Evolutionary conservation across 2,888 invertebrate genomes (phyloP).

Genomic region (Stenodema calcarata): DNA sequence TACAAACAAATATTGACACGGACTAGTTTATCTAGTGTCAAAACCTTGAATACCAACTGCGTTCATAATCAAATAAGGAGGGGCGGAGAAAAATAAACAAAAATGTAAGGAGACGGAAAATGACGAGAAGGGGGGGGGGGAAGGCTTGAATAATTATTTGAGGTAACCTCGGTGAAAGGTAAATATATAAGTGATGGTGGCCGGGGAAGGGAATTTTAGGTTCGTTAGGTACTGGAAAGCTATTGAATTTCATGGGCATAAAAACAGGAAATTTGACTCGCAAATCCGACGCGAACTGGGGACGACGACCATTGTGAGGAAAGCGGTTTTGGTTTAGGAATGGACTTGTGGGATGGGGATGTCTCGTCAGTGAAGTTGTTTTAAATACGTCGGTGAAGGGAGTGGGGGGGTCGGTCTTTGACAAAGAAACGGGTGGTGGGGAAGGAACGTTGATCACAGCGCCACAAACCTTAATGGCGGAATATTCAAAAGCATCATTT

Average conservation of each 20-base stretch:
- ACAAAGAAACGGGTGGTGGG: not conserved
- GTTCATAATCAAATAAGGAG: not conserved
- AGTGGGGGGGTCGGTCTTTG: not conserved
- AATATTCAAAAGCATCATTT: constrained; percentile 47
- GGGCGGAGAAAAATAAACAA: not conserved
- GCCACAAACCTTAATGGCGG: constrained; percentile 28
- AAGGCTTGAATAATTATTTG: not conserved
- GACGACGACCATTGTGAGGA: constrained; percentile 1
- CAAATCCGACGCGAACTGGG: constrained; percentile 26
- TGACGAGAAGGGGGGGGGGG: too few relatives aligned
- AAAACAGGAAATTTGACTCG: constrained; percentile 50
- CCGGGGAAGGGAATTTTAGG: constrained; percentile 17
- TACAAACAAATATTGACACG: not conserved
- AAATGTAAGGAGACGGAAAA: not conserved
- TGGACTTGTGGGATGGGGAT: too few relatives aligned
- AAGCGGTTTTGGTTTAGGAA: not conserved
- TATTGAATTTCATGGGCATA: constrained; percentile 50
- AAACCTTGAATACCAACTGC: not conserved
- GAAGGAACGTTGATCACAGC: constrained; percentile 37
- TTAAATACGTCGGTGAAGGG: not conserved
- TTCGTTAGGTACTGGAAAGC: constrained; percentile 45
- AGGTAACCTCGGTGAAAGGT: not conserved
- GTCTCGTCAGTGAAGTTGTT: constrained; percentile 36
- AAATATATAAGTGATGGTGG: constrained; percentile 29
- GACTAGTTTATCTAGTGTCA: not conserved